Evolutionary conservation across 2,113 vertebrate species (phyloP).

Genomic region (Cyprinus carpio): DNA sequence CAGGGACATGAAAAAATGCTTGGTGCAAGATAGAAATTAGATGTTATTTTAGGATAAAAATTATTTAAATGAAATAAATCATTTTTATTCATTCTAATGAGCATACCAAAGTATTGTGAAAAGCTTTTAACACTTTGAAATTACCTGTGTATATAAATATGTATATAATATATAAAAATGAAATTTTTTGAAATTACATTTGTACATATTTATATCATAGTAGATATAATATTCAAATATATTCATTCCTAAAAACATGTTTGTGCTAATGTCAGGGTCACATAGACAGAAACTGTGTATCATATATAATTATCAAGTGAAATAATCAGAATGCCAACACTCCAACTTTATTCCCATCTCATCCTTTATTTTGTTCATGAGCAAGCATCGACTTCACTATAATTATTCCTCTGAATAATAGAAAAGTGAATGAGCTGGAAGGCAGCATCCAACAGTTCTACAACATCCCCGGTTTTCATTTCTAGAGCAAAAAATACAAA

Average conservation of each 20-base stretch:
- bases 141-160: too few species aligned
- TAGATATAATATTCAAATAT: too few species aligned
- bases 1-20: too few species aligned
- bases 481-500: slow-evolving; percentile 60
- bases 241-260: background rate
- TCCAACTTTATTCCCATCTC: slow-evolving; percentile 64
- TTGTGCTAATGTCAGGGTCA: background rate
- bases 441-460: slow-evolving; percentile 67
- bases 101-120: too few species aligned
- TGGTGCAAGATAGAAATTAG: too few species aligned
- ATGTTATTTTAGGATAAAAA: too few species aligned
- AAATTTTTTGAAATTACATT: too few species aligned
- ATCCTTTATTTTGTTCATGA: slow-evolving; percentile 82
- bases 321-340: slow-evolving; percentile 30
- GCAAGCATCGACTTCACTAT: slow-evolving; percentile 80
- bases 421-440: slow-evolving; percentile 79
- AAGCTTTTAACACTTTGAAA: too few species aligned
- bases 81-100: too few species aligned
- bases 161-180: too few species aligned
- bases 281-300: background rate
- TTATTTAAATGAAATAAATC: too few species aligned
- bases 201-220: too few species aligned
- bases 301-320: background rate
- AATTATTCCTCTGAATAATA: slow-evolving; percentile 72
- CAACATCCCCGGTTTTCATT: slow-evolving; percentile 62